Evolutionary conservation across 2,888 invertebrate genomes (phyloP).

Genomic region (Andrena trimmerana): DNA sequence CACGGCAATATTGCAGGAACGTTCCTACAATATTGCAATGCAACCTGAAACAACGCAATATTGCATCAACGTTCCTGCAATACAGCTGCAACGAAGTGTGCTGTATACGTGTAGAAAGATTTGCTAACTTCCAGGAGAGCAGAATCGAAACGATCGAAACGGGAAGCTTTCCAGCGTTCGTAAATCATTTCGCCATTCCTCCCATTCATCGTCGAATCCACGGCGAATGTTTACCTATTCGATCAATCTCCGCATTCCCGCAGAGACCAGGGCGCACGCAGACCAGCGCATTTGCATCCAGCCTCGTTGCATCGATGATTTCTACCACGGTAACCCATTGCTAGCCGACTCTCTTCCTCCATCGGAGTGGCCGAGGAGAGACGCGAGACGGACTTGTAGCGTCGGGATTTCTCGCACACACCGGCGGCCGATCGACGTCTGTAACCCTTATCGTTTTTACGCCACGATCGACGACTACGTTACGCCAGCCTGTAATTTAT

Average conservation of each 20-base stretch:
- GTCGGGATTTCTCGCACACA: conserved; percentile 46
- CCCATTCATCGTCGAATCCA: background rate
- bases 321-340: conserved; percentile 52
- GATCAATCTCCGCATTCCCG: conserved; percentile 33
- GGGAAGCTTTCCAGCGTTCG: background rate
- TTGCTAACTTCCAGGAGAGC: background rate
- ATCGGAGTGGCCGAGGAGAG: conserved; percentile 4
- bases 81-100: no score
- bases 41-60: no score
- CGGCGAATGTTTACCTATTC: background rate
- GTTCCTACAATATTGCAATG: no score
- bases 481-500: conserved; percentile 57
- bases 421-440: conserved; percentile 26
- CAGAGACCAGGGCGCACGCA: background rate
- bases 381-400: conserved; percentile 32
- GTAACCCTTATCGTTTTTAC: conserved; percentile 57
- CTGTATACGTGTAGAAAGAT: no score
- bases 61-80: no score
- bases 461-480: conserved; percentile 33
- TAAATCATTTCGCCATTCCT: background rate
- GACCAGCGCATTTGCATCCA: conserved; percentile 6
- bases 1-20: no score
- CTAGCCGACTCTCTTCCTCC: conserved; percentile 20
- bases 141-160: background rate
- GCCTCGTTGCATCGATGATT: conserved; percentile 33